Percentiles rank a stretch among this genome's conserved stretches.
These are phyloP conservation scores for Scrobipalpa costella DNA, from an alignment of 2,888 invertebrate species.

Conservation along the genomic window DNA sequence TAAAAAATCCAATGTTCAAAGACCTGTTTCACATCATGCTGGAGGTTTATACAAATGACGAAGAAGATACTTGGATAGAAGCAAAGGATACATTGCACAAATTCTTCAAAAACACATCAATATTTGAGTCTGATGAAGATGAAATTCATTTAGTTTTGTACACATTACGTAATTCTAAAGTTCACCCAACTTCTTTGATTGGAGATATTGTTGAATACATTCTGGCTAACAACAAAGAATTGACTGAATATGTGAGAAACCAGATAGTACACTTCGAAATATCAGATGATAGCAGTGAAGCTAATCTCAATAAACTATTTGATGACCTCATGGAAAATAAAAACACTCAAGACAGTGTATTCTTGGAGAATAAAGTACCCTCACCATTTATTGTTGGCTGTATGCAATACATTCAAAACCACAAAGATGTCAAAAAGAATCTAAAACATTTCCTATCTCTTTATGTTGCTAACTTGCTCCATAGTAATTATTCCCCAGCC, in stretches of 20 bases:
- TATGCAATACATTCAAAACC: conserved; percentile 59
- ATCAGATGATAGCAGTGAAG: conserved; percentile 55
- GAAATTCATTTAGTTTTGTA: conserved; percentile 87
- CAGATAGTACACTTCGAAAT: conserved; percentile 66
- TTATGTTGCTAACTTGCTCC: conserved; percentile 79
- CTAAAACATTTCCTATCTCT: conserved; percentile 67
- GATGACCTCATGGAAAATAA: conserved; percentile 65
- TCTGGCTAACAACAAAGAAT: conserved; percentile 55
- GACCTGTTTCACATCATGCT: conserved; percentile 80
- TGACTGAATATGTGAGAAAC: conserved; percentile 58
- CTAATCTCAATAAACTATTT: conserved; percentile 60
- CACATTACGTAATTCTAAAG: conserved; percentile 61
- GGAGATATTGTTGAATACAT: conserved; percentile 66
- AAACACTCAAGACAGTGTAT: conserved; percentile 56
- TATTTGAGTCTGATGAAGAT: conserved; percentile 83
- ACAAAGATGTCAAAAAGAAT: conserved; percentile 61
- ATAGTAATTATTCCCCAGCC: conserved; percentile 80
- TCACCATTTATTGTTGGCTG: conserved; percentile 71
- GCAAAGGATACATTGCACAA: conserved; percentile 77
- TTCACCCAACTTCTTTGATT: conserved; percentile 57
- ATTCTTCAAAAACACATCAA: conserved; percentile 82
- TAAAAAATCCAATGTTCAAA: conserved; percentile 76
- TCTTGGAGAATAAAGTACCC: conserved; percentile 66
- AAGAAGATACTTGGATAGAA: conserved; percentile 68
- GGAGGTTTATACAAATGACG: conserved; percentile 73